Evolutionary conservation across 2,113 vertebrate genomes (phyloP), one percentile per base, ranked within the genome.

Genomic region (Notarius lentiginosus): DNA sequence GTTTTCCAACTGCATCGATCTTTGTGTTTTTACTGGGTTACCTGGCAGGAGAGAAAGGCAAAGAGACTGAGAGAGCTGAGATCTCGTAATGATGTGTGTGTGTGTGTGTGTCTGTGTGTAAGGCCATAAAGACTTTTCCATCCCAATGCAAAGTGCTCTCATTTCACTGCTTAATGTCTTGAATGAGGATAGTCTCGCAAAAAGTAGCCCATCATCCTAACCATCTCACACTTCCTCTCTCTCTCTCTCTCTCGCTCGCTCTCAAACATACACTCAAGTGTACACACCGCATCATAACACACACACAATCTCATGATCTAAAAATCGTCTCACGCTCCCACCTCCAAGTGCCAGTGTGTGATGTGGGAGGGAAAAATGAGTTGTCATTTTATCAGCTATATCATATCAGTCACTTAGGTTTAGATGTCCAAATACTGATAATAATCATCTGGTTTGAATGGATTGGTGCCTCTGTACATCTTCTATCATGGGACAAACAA

Each of bases 1-100:
- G 92, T 89, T 89, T 89, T 90, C 86, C 87, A 89, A 90, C 81
- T 82, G 84, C 89, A 94, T 92, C 90, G 90, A 92, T 93, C 90
- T 84, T 41, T 27, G 30, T 51, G 87, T 58, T 83, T 90, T 89
- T 87, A 79, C 81, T n/a, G 24, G 85, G 87, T 72, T 84, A 88
- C 66, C 79, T 89, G 47, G 47, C 47, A 49, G 47, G 47, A 51
- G 72, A 51, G 47, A 51, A 22, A 75, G 75, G 56, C 30, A 10
- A 41, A 53, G 1, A 24, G 66, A 70, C 10, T 49, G 17, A 27
- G 34, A 87, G 47, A 18, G 15, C n/a, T 27, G 73, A 8, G 22
- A 75, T 20, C 6, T 81, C 56, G 41, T 76, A 89, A 82, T 68
- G 82, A 82, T 27, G 41, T 70, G 63, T 56, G 27, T 30, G n/a